Percentiles rank a stretch among this genome's conserved stretches.
Conservation (phyloP, 2,113 vertebrate genomes). For the Menura novaehollandiae region DNA sequence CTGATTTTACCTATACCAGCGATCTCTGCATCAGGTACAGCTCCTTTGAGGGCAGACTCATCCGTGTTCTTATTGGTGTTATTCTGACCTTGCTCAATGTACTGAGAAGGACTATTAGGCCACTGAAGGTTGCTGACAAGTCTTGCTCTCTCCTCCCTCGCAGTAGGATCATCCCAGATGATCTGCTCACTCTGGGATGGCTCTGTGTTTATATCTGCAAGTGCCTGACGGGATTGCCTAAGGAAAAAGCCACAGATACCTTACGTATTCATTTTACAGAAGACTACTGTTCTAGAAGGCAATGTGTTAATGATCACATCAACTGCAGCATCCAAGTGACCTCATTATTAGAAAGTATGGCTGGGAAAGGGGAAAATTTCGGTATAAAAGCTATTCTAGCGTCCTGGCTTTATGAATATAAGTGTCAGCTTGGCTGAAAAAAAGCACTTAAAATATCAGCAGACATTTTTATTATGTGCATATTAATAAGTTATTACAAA, state of each 20-base stretch:
- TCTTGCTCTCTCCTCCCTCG: conserved; percentile 90
- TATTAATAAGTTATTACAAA: background rate
- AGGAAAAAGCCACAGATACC: background rate
- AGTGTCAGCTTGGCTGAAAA: background rate
- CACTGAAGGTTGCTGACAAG: conserved; percentile 94
- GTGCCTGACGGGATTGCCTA: conserved; percentile 83
- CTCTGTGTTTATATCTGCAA: conserved; percentile 87
- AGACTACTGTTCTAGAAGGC: background rate
- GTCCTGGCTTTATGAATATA: background rate
- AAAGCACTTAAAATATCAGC: background rate
- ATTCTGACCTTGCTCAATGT: conserved; percentile 72
- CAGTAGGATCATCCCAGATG: conserved; percentile 97
- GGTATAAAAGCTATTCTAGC: background rate
- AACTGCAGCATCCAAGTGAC: background rate
- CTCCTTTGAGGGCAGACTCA: conserved; percentile 64
- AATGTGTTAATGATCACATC: background rate
- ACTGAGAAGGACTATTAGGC: conserved; percentile 89
- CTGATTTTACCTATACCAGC: conserved; percentile 79
- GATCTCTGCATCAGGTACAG: conserved; percentile 80
- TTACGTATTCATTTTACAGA: background rate
- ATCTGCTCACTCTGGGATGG: conserved; percentile 97
- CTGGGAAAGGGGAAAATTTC: background rate
- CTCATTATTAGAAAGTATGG: background rate
- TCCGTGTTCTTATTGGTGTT: conserved; percentile 29
- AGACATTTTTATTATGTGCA: background rate